phyloP scores from a whole-genome alignment of 2,888 invertebrate species.

The Myathropa florea region DNA sequence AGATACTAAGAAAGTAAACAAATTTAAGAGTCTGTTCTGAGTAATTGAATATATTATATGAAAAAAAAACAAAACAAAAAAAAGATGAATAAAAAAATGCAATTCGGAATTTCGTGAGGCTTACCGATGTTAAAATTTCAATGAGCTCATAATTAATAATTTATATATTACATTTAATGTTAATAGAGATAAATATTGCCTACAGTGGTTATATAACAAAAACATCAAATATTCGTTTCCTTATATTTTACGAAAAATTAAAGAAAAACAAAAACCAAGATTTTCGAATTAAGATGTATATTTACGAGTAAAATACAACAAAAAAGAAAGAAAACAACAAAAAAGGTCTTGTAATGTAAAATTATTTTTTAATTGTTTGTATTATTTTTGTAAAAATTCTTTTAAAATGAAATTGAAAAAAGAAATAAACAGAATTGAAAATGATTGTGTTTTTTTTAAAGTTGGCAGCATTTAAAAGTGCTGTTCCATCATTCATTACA shows the following conservation, averaged over 20 bases:
- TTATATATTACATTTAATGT: conserved; percentile 63
- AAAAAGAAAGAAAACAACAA: conserved; percentile 11
- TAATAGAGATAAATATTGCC: conserved; percentile 62
- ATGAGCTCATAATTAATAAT: conserved; percentile 63
- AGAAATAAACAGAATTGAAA: conserved; percentile 60
- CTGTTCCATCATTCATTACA: too few species aligned
- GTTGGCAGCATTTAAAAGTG: too few species aligned
- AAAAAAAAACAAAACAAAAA: conserved; percentile 12
- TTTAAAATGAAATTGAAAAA: conserved; percentile 62
- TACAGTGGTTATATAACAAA: conserved; percentile 28
- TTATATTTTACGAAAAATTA: conserved; percentile 52
- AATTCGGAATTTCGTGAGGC: conserved; percentile 63
- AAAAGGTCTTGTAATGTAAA: conserved; percentile 49
- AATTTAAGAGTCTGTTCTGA: conserved; percentile 62
- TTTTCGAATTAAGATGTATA: conserved; percentile 64
- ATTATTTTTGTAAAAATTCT: conserved; percentile 70
- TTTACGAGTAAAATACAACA: conserved; percentile 39
- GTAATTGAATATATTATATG: conserved; percentile 33
- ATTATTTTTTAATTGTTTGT: conserved; percentile 63
- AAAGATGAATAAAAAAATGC: conserved; percentile 45
- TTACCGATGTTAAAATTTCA: conserved; percentile 49
- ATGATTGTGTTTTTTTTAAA: background rate
- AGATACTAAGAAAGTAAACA: conserved; percentile 52
- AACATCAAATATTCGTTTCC: conserved; percentile 37
- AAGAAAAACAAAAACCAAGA: conserved; percentile 10